Evolutionary conservation across 2,888 invertebrate genomes (phyloP).

Genomic region (Zaprionus bogoriensis): DNA sequence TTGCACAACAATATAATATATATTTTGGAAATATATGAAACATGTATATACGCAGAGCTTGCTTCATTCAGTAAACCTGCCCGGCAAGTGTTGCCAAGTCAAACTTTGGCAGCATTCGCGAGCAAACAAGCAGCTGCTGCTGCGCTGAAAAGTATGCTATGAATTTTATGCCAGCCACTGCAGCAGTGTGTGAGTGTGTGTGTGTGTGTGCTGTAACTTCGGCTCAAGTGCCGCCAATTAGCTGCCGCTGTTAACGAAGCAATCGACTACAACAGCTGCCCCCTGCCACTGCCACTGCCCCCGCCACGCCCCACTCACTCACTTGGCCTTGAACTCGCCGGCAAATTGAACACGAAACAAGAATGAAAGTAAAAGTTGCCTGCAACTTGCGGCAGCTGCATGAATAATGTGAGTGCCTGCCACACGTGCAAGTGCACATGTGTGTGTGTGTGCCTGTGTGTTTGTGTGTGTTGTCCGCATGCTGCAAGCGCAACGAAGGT

Average conservation of each 20-base stretch:
- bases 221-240: constrained; percentile 47
- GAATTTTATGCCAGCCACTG: constrained; percentile 22
- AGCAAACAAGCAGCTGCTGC: not conserved
- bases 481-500: constrained; percentile 52
- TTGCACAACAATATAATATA: too few relatives aligned
- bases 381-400: constrained; percentile 66
- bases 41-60: too few relatives aligned
- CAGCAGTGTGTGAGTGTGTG: constrained; percentile 9
- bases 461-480: constrained; percentile 36
- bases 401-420: constrained; percentile 63
- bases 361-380: constrained; percentile 70
- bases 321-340: constrained; percentile 71
- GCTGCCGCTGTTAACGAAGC: constrained; percentile 43
- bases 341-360: constrained; percentile 66
- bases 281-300: not conserved
- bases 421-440: not conserved
- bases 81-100: not conserved
- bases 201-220: constrained; percentile 11
- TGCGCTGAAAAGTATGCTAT: constrained; percentile 53
- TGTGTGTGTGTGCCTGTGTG: not conserved
- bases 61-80: constrained; percentile 24
- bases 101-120: not conserved
- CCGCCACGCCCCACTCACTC: constrained; percentile 27
- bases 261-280: not conserved
- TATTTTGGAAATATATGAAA: too few relatives aligned